Percentiles rank a stretch among this genome's conserved stretches.
phyloP scores from a whole-genome alignment of 1,140 invertebrate species.

The Pristionchus pacificus region DNA sequence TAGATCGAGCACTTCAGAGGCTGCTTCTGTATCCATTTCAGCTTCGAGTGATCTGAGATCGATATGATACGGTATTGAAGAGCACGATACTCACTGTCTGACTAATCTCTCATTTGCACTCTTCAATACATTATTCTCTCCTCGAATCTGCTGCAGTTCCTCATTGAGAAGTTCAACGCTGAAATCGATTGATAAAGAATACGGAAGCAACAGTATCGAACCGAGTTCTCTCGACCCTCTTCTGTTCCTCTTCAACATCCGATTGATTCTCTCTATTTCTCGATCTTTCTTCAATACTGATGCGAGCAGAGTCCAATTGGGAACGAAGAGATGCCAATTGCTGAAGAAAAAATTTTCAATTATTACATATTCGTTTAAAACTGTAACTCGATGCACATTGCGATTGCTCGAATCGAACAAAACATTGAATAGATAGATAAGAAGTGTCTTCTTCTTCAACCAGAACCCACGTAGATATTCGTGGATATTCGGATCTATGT shows the following conservation, averaged over 20 bases:
- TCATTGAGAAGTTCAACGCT: slow-evolving; percentile 10
- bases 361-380: slow-evolving; percentile 5
- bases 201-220: too few relatives aligned
- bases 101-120: slow-evolving; percentile 40
- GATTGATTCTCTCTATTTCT: slow-evolving; percentile 1
- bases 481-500: background rate
- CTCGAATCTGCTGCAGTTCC: slow-evolving; percentile 35
- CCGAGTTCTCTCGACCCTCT: background rate
- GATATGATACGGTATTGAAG: background rate
- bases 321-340: background rate
- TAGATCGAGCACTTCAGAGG: slow-evolving; percentile 13
- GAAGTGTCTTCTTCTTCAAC: background rate
- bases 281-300: background rate
- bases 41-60: background rate
- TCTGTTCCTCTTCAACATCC: background rate
- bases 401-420: slow-evolving; percentile 9
- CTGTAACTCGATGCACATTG: slow-evolving; percentile 1
- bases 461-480: background rate
- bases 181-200: too few relatives aligned
- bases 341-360: slow-evolving; percentile 4
- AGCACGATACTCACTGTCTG: background rate
- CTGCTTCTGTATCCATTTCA: slow-evolving; percentile 9
- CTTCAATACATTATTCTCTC: slow-evolving; percentile 38
- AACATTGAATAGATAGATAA: slow-evolving; percentile 1
- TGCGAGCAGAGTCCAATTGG: background rate